Evolutionary conservation across 1,140 invertebrate species (phyloP), one percentile per base, ranked within the genome.

Genomic region (Diachasmimorpha longicaudata): DNA sequence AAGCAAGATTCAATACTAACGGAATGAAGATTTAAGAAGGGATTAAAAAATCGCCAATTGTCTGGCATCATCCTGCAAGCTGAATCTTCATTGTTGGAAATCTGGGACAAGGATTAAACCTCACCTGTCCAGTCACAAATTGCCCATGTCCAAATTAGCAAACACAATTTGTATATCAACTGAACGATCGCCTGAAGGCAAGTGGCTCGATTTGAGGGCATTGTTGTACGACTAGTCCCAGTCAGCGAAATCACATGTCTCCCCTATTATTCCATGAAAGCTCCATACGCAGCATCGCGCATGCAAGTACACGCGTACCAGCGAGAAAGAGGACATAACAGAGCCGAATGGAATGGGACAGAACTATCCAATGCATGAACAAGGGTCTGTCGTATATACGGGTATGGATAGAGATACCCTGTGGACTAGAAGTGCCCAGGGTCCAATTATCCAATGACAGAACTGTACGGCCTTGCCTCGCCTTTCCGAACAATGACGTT

Each of bases 371-470:
- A 58, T 19, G 70, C 52, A 63, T 66, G 21, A 14, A 11, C 31
- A 39, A 44, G 58, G 21, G 39, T n/a, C n/a, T 6, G 9, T 48
- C n/a, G 11, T 52, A 66, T 21, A 70, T 52, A 10, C 55, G 68
- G 73, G 42, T 36, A 69, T 75, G 73, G 68, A 75, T 75, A 69
- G 42, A 69, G 73, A 75, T 69, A 73, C 31, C 52, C 55, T 39
- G 52, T 69, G 66, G 11, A 48, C 25, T 19, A 31, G 31, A 68
- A 75, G 67, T 48, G 52, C 73, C 73, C 44, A 68, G 73, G 48
- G 67, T 68, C 66, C 73, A 75, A 75, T 75, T 75, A 75, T 75
- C 73, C 73, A 75, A 75, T 75, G 73, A 75, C 66, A 68, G 73
- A 68, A 25, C 23, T 63, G 39, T 75, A 75, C 73, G 73, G 73